Evolutionary conservation across 2,888 invertebrate species (phyloP), one percentile per base, ranked within the genome.

Genomic region (Piscicola geometra): DNA sequence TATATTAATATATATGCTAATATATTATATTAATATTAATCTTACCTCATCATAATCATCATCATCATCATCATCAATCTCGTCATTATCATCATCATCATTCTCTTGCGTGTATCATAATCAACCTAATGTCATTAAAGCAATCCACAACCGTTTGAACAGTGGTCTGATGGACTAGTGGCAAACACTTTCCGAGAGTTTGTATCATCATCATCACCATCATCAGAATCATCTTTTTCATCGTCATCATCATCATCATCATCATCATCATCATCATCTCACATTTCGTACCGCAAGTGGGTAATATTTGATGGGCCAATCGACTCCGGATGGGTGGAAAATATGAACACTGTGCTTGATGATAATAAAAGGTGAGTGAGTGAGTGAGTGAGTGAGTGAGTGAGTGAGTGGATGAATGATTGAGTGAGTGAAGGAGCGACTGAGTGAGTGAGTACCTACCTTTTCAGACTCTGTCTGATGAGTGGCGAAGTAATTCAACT

Each of bases 401-500:
- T n/a, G n/a, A n/a, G n/a, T n/a, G n/a, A n/a, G n/a, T n/a, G n/a
- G n/a, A n/a, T n/a, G n/a, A n/a, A n/a, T n/a, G n/a, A n/a, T n/a
- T n/a, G n/a, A n/a, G n/a, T n/a, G n/a, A n/a, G n/a, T n/a, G n/a
- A n/a, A n/a, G n/a, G n/a, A n/a, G n/a, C n/a, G n/a, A n/a, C n/a
- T n/a, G n/a, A n/a, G n/a, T n/a, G n/a, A n/a, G n/a, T n/a, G 21
- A 21, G 9, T 47, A 47, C 21, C 21, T 47, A 15, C 50, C 50
- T 9, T 15, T 47, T 47, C 60, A 56, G 60, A 3, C 87, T 97
- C 35, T 97, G 96, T 81, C 87, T 97, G 18, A 95, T 95, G 94
- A 95, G 94, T 73, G 96, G 96, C 0, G 96, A 97, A 87, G 94
- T 96, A 82, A 96, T 96, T 77, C 94, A 93, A 84, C 88, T 96